Evolutionary conservation across 2,888 invertebrate genomes (phyloP), one percentile per base, ranked within the genome.

Genomic region (Hipparchia semele): DNA sequence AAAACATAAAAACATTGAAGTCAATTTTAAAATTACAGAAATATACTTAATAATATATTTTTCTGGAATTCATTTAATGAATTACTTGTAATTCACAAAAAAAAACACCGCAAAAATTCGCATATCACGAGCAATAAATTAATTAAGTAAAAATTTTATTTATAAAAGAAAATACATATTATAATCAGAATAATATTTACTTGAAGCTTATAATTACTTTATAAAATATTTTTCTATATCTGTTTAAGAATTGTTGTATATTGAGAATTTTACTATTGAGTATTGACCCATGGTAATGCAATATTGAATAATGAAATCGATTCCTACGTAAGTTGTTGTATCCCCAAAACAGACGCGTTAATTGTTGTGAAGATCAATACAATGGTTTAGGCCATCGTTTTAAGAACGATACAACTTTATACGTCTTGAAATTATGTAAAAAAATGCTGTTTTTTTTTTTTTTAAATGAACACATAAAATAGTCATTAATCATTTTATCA

Each of bases 121-220:
- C 79, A 79, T 79, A 79, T 79, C 79, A 79, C 54, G 73, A 71
- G 76, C 77, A 78, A 75, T 77, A 78, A 75, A 71, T 71, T 64
- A 68, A 65, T 60, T 68, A 61, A 72, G 68, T 74, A 53, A 65
- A 68, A 51, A 58, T 72, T 75, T 74, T 73, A 78, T 77, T 76
- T 73, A 73, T 73, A 60, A 46, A 53, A 69, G 13, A 58, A 53
- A 49, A 49, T 49, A 49, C 49, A 49, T 49, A 49, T 54, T 64
- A 65, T 23, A 51, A 62, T 66, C 51, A 66, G 12, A 66, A 66
- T 73, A 66, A 66, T 73, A 71, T 71, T 73, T 71, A 75, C 68
- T 71, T 64, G 51, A 39, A 66, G 13, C 8, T 53, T 39, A 45
- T 54, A 54, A 61, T 71, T 71, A 53, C 9, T 73, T 71, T 68